Evolutionary conservation across 2,113 vertebrate species (phyloP).

Genomic region (Lophius piscatorius): DNA sequence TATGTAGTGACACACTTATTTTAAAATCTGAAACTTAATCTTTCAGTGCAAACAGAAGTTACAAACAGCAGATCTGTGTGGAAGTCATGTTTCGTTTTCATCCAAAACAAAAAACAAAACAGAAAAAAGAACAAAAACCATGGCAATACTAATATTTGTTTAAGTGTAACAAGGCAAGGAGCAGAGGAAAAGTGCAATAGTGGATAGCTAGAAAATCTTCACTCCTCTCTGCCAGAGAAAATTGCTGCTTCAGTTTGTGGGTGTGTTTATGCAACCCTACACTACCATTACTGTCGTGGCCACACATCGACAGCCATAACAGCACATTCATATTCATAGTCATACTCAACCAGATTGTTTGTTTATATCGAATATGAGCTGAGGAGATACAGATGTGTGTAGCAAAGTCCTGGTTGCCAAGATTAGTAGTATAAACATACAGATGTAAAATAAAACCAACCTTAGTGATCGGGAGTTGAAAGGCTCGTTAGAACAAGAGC

Average conservation of each 20-base stretch:
- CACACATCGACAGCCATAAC: conserved; percentile 73
- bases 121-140: neutral
- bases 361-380: conserved; percentile 68
- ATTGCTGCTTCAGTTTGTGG: conserved; percentile 81
- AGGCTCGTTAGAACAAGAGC: neutral
- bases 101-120: neutral
- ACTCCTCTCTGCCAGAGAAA: conserved; percentile 71
- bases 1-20: no score
- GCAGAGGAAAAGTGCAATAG: conserved; percentile 38
- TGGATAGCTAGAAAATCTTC: no score
- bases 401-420: neutral
- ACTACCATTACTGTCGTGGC: conserved; percentile 81
- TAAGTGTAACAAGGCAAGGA: conserved; percentile 46
- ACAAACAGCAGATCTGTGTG: conserved; percentile 2
- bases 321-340: conserved; percentile 64
- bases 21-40: conserved; percentile 12
- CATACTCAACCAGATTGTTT: no score
- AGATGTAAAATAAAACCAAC: conserved; percentile 14
- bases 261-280: conserved; percentile 81
- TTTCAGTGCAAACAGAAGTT: conserved; percentile 2
- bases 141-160: conserved; percentile 24
- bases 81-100: neutral
- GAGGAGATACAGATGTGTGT: conserved; percentile 22
- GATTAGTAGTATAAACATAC: conserved; percentile 3
- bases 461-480: no score